phyloP scores from a whole-genome alignment of 2,113 vertebrate species.

The Sinosuthora webbiana region DNA sequence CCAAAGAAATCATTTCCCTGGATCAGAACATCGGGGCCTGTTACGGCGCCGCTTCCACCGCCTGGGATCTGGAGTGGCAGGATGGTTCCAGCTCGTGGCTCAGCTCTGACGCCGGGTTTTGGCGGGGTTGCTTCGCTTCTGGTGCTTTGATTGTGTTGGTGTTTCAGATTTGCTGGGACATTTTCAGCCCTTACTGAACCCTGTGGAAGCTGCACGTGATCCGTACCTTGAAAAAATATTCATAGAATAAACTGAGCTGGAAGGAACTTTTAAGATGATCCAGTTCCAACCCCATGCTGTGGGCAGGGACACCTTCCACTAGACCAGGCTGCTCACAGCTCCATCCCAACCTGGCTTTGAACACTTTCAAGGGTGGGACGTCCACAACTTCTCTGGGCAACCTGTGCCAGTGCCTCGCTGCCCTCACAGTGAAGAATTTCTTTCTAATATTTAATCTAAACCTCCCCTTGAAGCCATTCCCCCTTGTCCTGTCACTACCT shows the following conservation, averaged over 20 bases:
- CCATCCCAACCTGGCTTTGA: background rate
- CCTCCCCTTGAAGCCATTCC: background rate
- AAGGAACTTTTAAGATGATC: background rate
- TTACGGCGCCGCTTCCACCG: rapidly evolving
- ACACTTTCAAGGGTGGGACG: background rate
- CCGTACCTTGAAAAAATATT: background rate
- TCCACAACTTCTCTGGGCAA: background rate
- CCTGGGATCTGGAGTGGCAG: rapidly evolving
- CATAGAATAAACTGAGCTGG: background rate
- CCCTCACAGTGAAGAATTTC: background rate
- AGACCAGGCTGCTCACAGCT: background rate
- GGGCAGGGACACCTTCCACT: background rate
- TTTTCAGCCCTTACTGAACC: too few relatives aligned
- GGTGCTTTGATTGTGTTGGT: background rate
- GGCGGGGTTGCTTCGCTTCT: background rate
- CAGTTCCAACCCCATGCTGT: rapidly evolving
- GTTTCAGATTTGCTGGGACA: background rate
- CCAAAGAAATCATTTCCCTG: rapidly evolving
- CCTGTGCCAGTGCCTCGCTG: background rate
- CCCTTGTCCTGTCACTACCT: background rate
- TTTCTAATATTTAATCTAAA: background rate
- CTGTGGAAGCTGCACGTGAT: background rate
- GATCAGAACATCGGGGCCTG: rapidly evolving
- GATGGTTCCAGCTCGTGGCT: rapidly evolving
- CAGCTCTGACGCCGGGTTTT: rapidly evolving